Percentiles rank a stretch among this genome's conserved stretches.
phyloP scores from a whole-genome alignment of 92 coral and sea anemone species.

The Umimayanthus kanabou region DNA sequence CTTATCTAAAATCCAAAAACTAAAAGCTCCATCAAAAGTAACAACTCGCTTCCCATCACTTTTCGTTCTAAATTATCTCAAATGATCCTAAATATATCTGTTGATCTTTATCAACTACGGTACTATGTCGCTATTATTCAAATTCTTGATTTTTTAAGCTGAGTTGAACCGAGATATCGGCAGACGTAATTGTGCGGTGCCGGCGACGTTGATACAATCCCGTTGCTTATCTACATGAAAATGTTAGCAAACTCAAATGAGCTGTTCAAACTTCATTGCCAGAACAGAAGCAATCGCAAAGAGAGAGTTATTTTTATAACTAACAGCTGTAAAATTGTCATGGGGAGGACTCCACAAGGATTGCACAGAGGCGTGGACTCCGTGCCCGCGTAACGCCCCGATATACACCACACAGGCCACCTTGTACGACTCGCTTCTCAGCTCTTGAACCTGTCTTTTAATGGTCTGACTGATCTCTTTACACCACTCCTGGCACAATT shows the following conservation, averaged over 20 bases:
- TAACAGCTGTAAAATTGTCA: slow-evolving; percentile 78
- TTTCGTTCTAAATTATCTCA: too few species aligned
- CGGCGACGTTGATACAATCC: not conserved
- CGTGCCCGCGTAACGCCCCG: slow-evolving; percentile 85
- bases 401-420: slow-evolving; percentile 81
- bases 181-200: too few species aligned
- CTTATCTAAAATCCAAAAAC: too few species aligned
- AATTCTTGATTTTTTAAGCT: too few species aligned
- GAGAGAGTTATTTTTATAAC: slow-evolving; percentile 76
- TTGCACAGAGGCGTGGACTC: slow-evolving; percentile 83
- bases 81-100: too few species aligned
- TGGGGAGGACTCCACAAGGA: slow-evolving; percentile 71
- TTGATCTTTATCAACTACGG: too few species aligned
- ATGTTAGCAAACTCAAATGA: not conserved
- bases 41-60: too few species aligned
- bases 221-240: not conserved
- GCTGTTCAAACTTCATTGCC: slow-evolving; percentile 64
- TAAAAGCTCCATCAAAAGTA: too few species aligned
- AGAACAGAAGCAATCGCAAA: slow-evolving; percentile 83
- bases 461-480: slow-evolving; percentile 73
- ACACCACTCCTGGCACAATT: slow-evolving; percentile 86
- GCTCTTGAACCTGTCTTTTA: slow-evolving; percentile 65
- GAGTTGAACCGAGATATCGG: too few species aligned
- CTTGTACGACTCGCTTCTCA: slow-evolving; percentile 68
- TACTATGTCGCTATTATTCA: too few species aligned